Evolutionary conservation across 2,797 vertebrate genomes (phyloP), one percentile per base, ranked within the genome.

Genomic region (Austrolebias charrua): DNA sequence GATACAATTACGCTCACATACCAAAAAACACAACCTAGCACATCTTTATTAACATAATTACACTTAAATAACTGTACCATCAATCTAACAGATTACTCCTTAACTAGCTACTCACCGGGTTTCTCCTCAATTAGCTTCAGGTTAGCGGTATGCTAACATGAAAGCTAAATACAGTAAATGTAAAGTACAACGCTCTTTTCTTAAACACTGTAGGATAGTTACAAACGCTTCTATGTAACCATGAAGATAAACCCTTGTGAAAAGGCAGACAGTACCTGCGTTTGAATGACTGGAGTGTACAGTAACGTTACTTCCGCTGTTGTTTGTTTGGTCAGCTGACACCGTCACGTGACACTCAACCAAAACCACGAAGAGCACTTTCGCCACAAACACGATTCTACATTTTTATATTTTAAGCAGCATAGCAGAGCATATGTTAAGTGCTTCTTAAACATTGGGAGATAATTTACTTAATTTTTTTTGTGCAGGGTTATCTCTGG

Each of bases 271-370:
- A 67, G 24, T 81, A 82, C 87, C 81, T 73, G 67, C 3, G 35
- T 43, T 19, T 72, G 80, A 57, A 55, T 58, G 35, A 9, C 10
- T 35, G 24, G 3, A 12, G 29, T n/a, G n/a, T 40, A 1, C 11
- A 51, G 29, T 46, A 48, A 66, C 5, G 35, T 46, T 56, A 57
- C 44, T 72, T 66, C 67, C 63, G 4, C 33, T 24, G 0, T 20
- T 55, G 71, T 63, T 78, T 60, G 29, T n/a, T 9, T 24, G 6
- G 73, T 82, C 89, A 88, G 85, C 83, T 88, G 89, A 86, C 75
- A 10, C 31, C n/a, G 13, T 8, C 55, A 1, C 1, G 16, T 46
- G 45, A 5, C 10, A 4, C 6, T 0, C 11, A 20, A 42, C 1
- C 15, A 6, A 44, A 49, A 24, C 31, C 61, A 14, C 12, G 5